Base-by-base conservation (phyloP, 1,140 invertebrate species). In the Chlorops oryzae region DNA sequence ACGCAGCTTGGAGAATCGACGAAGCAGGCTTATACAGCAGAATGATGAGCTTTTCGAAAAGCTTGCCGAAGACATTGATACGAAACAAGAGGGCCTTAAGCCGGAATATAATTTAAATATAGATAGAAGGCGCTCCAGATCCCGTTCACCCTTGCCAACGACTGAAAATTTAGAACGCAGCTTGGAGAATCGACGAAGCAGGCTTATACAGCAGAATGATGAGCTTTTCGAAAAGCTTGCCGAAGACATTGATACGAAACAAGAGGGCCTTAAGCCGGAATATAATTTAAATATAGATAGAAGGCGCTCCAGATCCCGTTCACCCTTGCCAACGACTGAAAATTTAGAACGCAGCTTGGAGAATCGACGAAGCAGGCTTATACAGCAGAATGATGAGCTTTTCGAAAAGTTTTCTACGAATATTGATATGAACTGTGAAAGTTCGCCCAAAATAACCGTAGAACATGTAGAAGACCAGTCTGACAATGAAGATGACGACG, bases 1-100 rank as follows among this genome's bases (percentile, higher is more conserved):
- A 10, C 60, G 59, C 35, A 65, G 65, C 7, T 22, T 68, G 28
- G 62, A 68, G 25, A 56, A 45, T 3, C 38, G 65, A 0, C 49
- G 65, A 2, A 37, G 45, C 0, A 68, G 57, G 28, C 56, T 61
- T 15, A 68, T 63, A 6, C 49, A 54, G 18, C 65, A 68, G 5
- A 68, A 68, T 15, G 65, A 68, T 35, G 61, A 68, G 7, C 13
- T 68, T 2, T 45, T 57, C 5, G 65, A 65, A 23, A 57, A 61
- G 48, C 51, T 68, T 0, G 51, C 51, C 2, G 48, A 56, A 0
- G 51, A 55, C 25, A 34, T 32, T 54, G 12, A 2, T 18, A 15
- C n/a, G n/a, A n/a, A n/a, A n/a, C n/a, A n/a, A n/a, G n/a, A n/a
- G n/a, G n/a, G n/a, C n/a, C n/a, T n/a, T n/a, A n/a, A n/a, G n/a